Conservation (phyloP, 2,113 vertebrate species). For the Myiozetetes cayanensis region DNA sequence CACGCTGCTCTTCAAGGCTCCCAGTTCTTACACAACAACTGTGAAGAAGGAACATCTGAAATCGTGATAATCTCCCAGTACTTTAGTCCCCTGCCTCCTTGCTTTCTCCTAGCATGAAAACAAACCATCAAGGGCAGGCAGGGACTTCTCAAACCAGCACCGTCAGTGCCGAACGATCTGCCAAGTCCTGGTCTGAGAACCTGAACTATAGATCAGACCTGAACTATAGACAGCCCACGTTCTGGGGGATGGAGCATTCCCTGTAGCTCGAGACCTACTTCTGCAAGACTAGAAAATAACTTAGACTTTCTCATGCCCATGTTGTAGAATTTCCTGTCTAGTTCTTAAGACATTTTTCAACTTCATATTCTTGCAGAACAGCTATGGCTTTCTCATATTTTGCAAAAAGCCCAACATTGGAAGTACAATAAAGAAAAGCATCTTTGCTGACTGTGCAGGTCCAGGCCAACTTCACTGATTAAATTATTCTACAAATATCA, state of each 20-base stretch:
- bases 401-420: neutral
- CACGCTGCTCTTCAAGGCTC: fast-evolving
- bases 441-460: neutral
- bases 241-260: neutral
- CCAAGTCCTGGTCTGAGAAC: neutral
- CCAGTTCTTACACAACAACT: neutral
- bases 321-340: neutral
- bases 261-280: neutral
- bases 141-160: neutral
- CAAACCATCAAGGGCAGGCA: neutral
- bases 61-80: fast-evolving
- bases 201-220: neutral
- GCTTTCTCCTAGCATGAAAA: neutral
- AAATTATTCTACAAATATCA: neutral
- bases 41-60: fast-evolving
- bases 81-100: neutral
- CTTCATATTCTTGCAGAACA: neutral
- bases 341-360: neutral
- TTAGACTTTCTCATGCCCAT: neutral
- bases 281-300: neutral
- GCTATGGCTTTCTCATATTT: neutral
- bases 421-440: neutral
- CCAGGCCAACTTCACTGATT: neutral
- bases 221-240: too few species aligned
- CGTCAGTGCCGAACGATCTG: neutral